These are phyloP conservation scores for Achroia grisella DNA, from an alignment of 1,140 invertebrate species.

Conservation along the genomic window DNA sequence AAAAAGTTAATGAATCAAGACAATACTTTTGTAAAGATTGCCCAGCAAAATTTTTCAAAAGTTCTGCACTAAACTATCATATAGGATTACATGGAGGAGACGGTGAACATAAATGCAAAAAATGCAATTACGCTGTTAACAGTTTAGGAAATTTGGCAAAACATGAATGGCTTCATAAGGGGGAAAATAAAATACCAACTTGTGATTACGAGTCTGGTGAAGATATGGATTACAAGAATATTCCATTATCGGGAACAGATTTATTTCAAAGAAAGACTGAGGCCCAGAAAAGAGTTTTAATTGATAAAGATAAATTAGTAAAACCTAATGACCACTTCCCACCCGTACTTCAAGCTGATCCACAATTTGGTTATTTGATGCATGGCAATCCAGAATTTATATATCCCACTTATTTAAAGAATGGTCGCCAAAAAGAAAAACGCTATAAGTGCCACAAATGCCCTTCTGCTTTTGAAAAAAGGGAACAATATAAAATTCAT, in stretches of 20 bases:
- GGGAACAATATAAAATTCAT: slow-evolving; percentile 89
- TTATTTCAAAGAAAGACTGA: slow-evolving; percentile 77
- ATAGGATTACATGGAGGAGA: slow-evolving; percentile 80
- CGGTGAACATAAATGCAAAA: slow-evolving; percentile 83
- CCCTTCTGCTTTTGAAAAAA: slow-evolving; percentile 90
- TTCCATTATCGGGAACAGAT: slow-evolving; percentile 78
- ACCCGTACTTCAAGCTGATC: slow-evolving; percentile 73
- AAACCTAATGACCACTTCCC: slow-evolving; percentile 70
- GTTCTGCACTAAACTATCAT: slow-evolving; percentile 82
- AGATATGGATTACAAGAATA: slow-evolving; percentile 67
- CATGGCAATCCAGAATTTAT: slow-evolving; percentile 84
- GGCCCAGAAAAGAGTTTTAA: slow-evolving; percentile 71
- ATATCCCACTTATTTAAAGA: slow-evolving; percentile 83
- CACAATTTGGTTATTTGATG: slow-evolving; percentile 79
- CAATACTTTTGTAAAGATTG: slow-evolving; percentile 77
- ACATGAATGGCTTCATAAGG: slow-evolving; percentile 76
- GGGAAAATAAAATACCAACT: slow-evolving; percentile 31
- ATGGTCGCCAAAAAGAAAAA: slow-evolving; percentile 83
- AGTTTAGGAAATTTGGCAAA: slow-evolving; percentile 84
- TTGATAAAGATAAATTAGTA: slow-evolving; percentile 65
- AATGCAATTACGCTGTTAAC: slow-evolving; percentile 88
- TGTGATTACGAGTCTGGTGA: slow-evolving; percentile 67
- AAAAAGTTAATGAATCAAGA: slow-evolving; percentile 49
- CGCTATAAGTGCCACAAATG: slow-evolving; percentile 90
- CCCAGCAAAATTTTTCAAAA: slow-evolving; percentile 81